These are phyloP conservation scores for Mimas tiliae DNA, from an alignment of 2,888 invertebrate species.

Conservation along the genomic window DNA sequence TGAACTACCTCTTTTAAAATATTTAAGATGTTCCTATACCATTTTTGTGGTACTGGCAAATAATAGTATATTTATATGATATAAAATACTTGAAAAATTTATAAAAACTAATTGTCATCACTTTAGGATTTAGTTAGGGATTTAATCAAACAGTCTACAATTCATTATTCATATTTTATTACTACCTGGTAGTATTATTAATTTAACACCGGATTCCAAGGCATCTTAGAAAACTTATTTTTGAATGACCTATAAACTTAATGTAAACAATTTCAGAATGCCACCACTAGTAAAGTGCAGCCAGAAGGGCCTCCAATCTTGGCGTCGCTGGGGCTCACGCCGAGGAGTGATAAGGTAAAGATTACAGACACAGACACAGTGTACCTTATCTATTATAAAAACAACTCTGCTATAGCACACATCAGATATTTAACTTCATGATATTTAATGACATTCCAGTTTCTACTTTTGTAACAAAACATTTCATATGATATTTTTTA, in stretches of 20 bases:
- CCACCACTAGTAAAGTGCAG: conserved; percentile 63
- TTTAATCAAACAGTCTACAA: too few species aligned
- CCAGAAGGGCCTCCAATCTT: conserved; percentile 82
- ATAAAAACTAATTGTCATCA: too few species aligned
- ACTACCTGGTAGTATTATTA: neutral
- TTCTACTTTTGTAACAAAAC: neutral
- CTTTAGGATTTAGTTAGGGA: too few species aligned
- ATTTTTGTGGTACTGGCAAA: too few species aligned
- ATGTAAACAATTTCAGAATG: conserved; percentile 62
- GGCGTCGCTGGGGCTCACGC: conserved; percentile 81
- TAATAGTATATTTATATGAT: too few species aligned
- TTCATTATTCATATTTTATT: neutral
- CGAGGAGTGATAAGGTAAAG: conserved; percentile 83
- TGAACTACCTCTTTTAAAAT: too few species aligned
- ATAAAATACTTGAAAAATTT: too few species aligned
- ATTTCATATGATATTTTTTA: conserved; percentile 22
- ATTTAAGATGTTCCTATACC: too few species aligned
- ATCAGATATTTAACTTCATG: conserved; percentile 36
- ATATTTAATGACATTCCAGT: conserved; percentile 51
- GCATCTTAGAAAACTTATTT: neutral
- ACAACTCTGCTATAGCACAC: conserved; percentile 37
- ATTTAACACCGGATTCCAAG: neutral
- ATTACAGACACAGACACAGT: conserved; percentile 43
- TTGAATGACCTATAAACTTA: neutral
- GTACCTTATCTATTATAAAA: conserved; percentile 40